phyloP scores from a whole-genome alignment of 2,797 vertebrate genomes.

The Chrysocyon brachyurus region DNA sequence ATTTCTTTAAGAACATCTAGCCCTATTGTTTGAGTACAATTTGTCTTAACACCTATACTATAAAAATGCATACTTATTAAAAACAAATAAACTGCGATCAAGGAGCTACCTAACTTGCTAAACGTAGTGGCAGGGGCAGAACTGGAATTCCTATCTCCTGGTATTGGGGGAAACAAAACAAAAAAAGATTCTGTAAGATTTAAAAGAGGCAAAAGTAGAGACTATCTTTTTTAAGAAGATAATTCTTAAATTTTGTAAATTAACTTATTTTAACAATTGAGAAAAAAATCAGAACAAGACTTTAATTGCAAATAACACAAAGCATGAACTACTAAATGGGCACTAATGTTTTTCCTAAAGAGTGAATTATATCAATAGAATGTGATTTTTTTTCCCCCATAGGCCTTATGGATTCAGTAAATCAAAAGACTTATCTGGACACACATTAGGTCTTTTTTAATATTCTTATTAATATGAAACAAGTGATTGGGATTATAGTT shows the following conservation, averaged over 20 bases:
- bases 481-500: not conserved
- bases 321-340: not conserved
- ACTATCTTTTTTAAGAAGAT: not conserved
- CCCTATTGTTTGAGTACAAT: not conserved
- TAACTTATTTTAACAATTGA: slow-evolving; percentile 19
- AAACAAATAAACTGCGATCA: not conserved
- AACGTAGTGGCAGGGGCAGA: not conserved
- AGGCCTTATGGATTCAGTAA: not conserved
- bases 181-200: not conserved
- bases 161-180: not conserved
- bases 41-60: slow-evolving; percentile 35
- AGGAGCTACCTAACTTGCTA: not conserved
- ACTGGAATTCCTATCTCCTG: not conserved
- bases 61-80: not conserved
- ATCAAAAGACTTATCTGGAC: not conserved
- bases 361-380: not conserved
- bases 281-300: slow-evolving; percentile 19
- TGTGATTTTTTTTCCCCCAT: not conserved
- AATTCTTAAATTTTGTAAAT: not conserved
- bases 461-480: slow-evolving; percentile 1
- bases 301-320: slow-evolving; percentile 43
- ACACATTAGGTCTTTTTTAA: slow-evolving; percentile 23
- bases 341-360: not conserved
- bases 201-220: not conserved
- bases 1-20: not conserved